Evolutionary conservation across 2,888 invertebrate species (phyloP).

Genomic region (Scaptomyza tumidula): DNA sequence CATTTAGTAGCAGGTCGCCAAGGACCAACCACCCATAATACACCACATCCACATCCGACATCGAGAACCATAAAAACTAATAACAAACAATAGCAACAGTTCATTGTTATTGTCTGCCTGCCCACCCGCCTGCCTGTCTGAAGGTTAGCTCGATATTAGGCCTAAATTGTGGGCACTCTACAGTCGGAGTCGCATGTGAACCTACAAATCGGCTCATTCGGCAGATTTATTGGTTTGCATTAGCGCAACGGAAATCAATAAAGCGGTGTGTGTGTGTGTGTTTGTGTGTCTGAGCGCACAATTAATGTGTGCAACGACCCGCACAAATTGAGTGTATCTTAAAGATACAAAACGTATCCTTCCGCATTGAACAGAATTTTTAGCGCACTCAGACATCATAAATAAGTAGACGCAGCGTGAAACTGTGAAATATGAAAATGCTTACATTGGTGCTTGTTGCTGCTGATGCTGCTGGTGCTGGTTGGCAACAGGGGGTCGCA

Average conservation of each 20-base stretch:
- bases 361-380: slow-evolving; percentile 2
- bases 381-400: slow-evolving; percentile 13
- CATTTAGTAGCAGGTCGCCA: slow-evolving; percentile 49
- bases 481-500: slow-evolving; percentile 13
- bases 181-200: slow-evolving; percentile 13
- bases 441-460: slow-evolving; percentile 11
- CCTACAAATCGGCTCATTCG: slow-evolving; percentile 77
- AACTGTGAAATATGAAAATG: slow-evolving; percentile 4
- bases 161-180: slow-evolving; percentile 47
- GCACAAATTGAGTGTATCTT: slow-evolving; percentile 43
- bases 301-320: slow-evolving; percentile 41
- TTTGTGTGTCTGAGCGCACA: slow-evolving; percentile 3
- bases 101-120: slow-evolving; percentile 63
- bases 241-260: slow-evolving; percentile 79
- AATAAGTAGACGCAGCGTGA: slow-evolving; percentile 31
- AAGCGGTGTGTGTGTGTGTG: slow-evolving; percentile 26
- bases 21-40: slow-evolving; percentile 27
- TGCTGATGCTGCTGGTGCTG: background rate
- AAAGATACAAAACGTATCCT: slow-evolving; percentile 41
- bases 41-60: slow-evolving; percentile 8
- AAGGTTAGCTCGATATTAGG: slow-evolving; percentile 25
- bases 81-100: slow-evolving; percentile 74
- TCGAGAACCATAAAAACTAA: slow-evolving; percentile 67
- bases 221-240: slow-evolving; percentile 74
- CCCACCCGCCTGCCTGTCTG: slow-evolving; percentile 1